phyloP scores from a whole-genome alignment of 2,113 vertebrate genomes.

The Archocentrus centrarchus region DNA sequence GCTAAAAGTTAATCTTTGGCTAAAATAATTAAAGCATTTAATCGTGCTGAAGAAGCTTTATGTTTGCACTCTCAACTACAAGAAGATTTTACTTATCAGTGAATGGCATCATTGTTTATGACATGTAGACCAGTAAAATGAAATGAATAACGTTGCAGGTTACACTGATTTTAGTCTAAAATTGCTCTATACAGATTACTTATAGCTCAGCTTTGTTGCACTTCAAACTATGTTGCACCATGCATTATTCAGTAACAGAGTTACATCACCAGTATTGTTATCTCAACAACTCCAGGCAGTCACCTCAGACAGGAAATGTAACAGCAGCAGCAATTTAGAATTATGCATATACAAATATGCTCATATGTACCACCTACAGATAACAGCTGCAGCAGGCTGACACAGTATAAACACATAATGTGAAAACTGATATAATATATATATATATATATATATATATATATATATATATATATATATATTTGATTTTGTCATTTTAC shows the following conservation, averaged over 20 bases:
- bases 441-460: too few relatives aligned
- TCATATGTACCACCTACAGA: neutral
- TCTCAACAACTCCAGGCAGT: neutral
- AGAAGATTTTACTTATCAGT: neutral
- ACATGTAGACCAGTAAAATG: neutral
- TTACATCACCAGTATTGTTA: neutral
- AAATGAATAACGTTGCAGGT: neutral
- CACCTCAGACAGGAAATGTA: neutral
- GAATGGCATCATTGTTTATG: neutral
- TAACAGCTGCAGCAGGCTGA: neutral
- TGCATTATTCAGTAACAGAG: neutral
- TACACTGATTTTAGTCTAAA: neutral
- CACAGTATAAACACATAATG: neutral
- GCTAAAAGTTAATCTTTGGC: neutral
- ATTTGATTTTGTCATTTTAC: neutral
- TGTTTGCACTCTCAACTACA: neutral
- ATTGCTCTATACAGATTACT: constrained; percentile 1
- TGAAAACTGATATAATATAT: neutral
- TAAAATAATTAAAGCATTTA: neutral
- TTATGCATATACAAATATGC: neutral
- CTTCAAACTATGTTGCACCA: neutral
- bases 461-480: too few relatives aligned
- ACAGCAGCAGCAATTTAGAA: neutral
- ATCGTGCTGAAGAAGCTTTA: neutral
- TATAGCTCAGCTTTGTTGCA: neutral